Conservation (phyloP, 2,888 invertebrate genomes). For the Anthophora plumipes region DNA sequence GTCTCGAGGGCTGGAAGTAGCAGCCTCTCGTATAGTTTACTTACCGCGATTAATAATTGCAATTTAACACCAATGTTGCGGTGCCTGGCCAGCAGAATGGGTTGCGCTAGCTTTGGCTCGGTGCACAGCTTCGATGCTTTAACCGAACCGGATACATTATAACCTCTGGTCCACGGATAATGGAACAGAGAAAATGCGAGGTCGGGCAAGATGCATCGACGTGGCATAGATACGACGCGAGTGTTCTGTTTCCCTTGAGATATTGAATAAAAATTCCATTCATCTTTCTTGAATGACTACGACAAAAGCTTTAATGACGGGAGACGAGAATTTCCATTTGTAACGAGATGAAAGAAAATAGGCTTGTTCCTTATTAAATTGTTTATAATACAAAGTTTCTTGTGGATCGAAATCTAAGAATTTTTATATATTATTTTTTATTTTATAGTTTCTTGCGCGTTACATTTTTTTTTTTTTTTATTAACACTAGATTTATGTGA, state of each 20-base stretch:
- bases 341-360: not conserved
- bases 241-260: constrained; percentile 10
- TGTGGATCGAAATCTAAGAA: too few species aligned
- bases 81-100: constrained; percentile 52
- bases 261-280: constrained; percentile 15
- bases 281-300: not conserved
- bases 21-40: constrained; percentile 56
- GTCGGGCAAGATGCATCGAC: constrained; percentile 33
- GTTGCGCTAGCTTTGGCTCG: constrained; percentile 41
- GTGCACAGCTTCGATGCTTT: constrained; percentile 45
- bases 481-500: too few species aligned
- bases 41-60: constrained; percentile 70
- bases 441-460: too few species aligned
- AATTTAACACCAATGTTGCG: constrained; percentile 70
- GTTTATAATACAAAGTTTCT: too few species aligned
- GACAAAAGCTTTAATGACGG: not conserved
- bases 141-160: constrained; percentile 65
- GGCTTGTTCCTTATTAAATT: too few species aligned
- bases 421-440: too few species aligned
- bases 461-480: too few species aligned
- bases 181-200: constrained; percentile 60
- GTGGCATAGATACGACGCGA: not conserved
- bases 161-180: constrained; percentile 61
- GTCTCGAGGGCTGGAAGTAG: constrained; percentile 34
- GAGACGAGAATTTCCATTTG: not conserved